Evolutionary conservation across 2,113 vertebrate genomes (phyloP), one percentile per base, ranked within the genome.

Genomic region (Chaetops frenatus): DNA sequence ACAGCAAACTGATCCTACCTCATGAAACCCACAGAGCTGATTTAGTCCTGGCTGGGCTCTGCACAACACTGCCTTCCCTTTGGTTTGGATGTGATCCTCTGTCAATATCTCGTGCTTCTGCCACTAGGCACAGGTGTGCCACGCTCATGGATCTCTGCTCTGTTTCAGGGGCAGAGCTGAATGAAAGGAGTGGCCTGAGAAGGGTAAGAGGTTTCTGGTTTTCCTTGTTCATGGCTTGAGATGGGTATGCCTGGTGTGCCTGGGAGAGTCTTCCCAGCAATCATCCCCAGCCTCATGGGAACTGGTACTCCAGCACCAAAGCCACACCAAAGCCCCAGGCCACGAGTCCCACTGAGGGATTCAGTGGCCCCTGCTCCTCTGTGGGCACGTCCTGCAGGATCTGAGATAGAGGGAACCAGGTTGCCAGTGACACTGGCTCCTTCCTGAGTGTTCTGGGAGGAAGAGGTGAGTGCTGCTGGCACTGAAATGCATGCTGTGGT

Each of bases 121-220:
- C 29, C 2, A 1, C 31, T 3, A 3, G 58, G 51, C 58, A 77
- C 36, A 56, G 19, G 11, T 11, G 12, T 44, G 44, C 22, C 45
- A 53, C 0, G 0, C 44, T 95, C 33, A 84, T 0, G 1, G 35
- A 17, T 64, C 44, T 94, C 71, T 90, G 38, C 57, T 94, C n/a
- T 92, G 17, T 97, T 96, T 53, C 83, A 97, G 96, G 77, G 25
- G 44, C 61, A 86, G 77, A 92, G 27, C 15, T 53, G 77, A 62
- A 83, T 0, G 31, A 92, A 74, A 22, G 10, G 25, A 81, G 56
- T 13, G 56, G 47, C 23, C 44, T 78, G 65, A 95, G 96, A 81
- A 95, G 1, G 92, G 96, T 96, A 95, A 94, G 95, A 79, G 1
- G 21, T 40, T 78, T 86, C 64, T 66, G 16, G 1, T 56, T 81